Conservation (phyloP, 2,888 invertebrate species). For the Dioctria rufipes region DNA sequence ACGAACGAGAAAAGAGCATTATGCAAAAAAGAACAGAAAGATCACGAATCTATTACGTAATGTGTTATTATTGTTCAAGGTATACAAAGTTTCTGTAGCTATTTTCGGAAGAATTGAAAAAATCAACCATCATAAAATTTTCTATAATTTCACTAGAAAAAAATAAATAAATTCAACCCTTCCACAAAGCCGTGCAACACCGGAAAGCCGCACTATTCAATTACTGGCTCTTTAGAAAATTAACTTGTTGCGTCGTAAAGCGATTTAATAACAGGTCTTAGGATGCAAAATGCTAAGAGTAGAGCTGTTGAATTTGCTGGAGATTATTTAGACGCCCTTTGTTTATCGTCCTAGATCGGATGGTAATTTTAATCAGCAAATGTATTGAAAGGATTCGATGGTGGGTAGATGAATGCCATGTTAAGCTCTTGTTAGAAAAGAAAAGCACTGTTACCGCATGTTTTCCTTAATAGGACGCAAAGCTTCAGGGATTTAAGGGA, state of each 20-base stretch:
- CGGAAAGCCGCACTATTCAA: neutral
- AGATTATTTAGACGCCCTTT: slow-evolving; percentile 32
- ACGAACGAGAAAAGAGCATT: too few species aligned
- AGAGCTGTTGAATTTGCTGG: neutral
- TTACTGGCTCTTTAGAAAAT: slow-evolving; percentile 49
- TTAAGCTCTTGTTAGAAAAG: slow-evolving; percentile 21
- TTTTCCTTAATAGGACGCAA: neutral
- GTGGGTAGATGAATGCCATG: slow-evolving; percentile 50
- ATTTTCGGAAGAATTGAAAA: too few species aligned
- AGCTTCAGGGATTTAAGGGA: slow-evolving; percentile 1
- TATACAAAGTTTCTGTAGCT: too few species aligned
- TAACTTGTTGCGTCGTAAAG: slow-evolving; percentile 29
- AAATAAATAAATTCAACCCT: too few species aligned
- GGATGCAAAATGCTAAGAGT: neutral
- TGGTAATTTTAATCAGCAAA: slow-evolving; percentile 71
- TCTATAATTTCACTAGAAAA: too few species aligned
- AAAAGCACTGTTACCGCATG: neutral
- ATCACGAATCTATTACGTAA: too few species aligned
- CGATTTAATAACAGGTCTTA: slow-evolving; percentile 33
- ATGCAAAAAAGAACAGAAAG: too few species aligned
- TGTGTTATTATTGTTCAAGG: too few species aligned
- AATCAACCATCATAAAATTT: too few species aligned
- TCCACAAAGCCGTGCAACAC: too few species aligned
- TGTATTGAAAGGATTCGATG: slow-evolving; percentile 65
- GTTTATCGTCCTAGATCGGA: slow-evolving; percentile 41